Evolutionary conservation across 1,140 invertebrate species (phyloP), one percentile per base, ranked within the genome.

Genomic region (roundworm (Caenorhabditis elegans)): DNA sequence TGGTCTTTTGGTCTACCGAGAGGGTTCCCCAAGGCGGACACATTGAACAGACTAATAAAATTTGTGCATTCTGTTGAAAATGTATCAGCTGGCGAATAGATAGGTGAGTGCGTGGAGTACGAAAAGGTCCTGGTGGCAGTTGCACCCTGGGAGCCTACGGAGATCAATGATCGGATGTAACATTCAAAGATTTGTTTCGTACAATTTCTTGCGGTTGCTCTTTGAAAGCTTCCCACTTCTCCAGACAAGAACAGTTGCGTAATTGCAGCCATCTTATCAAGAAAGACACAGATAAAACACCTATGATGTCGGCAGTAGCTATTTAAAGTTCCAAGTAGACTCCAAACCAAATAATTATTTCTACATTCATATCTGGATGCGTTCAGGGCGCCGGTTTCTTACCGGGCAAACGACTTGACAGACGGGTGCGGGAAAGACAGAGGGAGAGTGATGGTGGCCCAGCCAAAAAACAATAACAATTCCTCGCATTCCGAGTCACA

Each of bases 381-480:
- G 6, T 49, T 49, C 47, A 19, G n/a, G 47, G 47, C 47, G 47
- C 22, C 8, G 15, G 6, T 60, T 31, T 34, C n/a, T 17, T 39
- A 70, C 31, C 60, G 60, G 49, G 22, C 22, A n/a, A 53, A 53
- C 31, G 28, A 24, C 31, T 31, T 60, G 53, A 60, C 53, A 60
- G 31, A 60, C 53, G 26, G 31, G 60, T 11, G 60, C 2, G 60
- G 28, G n/a, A 34, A 24, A 60, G 22, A 53, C 4, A 24, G 15
- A 53, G 49, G 11, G 55, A 65, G 55, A 65, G 31, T 39, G 34
- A 70, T 39, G 34, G 60, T 39, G 60, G 60, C 17, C n/a, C 34
- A 70, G 60, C 22, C 17, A 70, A 39, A 70, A 39, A 70, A 70
- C 60, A 70, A 70, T 39, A 70, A 70, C 60, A 70, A 70, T 43